Evolutionary conservation across 2,888 invertebrate genomes (phyloP).

Genomic region (Notodonta dromedarius): DNA sequence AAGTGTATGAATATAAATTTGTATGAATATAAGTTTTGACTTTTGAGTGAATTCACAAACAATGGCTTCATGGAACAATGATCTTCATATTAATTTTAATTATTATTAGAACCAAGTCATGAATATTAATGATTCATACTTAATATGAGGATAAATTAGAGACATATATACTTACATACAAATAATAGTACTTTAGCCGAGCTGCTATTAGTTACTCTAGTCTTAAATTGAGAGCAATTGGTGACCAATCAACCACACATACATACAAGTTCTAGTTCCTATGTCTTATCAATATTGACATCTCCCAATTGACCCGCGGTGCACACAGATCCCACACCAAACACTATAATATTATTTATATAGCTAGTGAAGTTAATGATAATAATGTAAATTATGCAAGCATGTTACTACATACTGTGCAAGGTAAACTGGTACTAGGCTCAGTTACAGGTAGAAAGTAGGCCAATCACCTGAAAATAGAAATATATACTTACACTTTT

Average conservation of each 20-base stretch:
- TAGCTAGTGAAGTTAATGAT: conserved; percentile 1
- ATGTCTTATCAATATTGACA: not conserved
- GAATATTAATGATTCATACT: too few relatives aligned
- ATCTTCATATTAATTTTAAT: too few relatives aligned
- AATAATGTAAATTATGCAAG: not conserved
- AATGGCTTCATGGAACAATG: too few relatives aligned
- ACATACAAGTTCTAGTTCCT: not conserved
- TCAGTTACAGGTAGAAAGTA: conserved; percentile 20
- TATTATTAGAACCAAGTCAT: too few relatives aligned
- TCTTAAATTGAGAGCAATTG: conserved; percentile 8
- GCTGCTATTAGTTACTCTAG: too few relatives aligned
- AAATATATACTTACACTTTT: conserved; percentile 4
- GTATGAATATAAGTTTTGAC: too few relatives aligned
- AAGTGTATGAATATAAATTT: too few relatives aligned
- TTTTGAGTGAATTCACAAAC: too few relatives aligned
- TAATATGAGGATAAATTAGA: too few relatives aligned
- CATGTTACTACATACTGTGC: conserved; percentile 36
- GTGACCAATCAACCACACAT: conserved; percentile 14
- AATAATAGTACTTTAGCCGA: too few relatives aligned
- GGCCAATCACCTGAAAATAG: conserved; percentile 39
- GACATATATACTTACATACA: too few relatives aligned
- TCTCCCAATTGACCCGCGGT: conserved; percentile 8
- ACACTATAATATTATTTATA: not conserved
- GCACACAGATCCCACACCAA: conserved; percentile 13
- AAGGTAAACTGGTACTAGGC: conserved; percentile 30